Evolutionary conservation across 92 coral and sea anemone species (phyloP).

Genomic region (Isaurus tuberculatus): DNA sequence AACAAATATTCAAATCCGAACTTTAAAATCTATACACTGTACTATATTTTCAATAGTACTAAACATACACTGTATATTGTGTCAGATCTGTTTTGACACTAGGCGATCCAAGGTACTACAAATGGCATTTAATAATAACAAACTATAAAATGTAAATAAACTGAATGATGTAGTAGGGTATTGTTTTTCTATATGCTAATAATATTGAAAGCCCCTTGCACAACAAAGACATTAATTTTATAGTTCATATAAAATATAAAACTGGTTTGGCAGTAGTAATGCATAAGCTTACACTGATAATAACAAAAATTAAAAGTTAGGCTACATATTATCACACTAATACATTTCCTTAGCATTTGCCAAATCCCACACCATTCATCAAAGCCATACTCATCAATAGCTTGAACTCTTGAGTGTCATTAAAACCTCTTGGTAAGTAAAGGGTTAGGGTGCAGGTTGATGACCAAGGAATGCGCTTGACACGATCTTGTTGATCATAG

Average conservation of each 20-base stretch:
- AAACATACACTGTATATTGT: neutral
- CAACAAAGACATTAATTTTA: conserved; percentile 17
- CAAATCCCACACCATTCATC: conserved; percentile 26
- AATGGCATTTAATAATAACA: conserved; percentile 12
- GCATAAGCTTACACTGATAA: conserved; percentile 24
- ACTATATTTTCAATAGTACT: neutral
- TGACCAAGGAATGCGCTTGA: conserved; percentile 43
- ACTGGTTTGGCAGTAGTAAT: conserved; percentile 25
- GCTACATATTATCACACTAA: conserved; percentile 27
- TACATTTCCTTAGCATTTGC: conserved; percentile 19
- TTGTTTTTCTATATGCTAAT: neutral
- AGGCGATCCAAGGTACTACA: conserved; percentile 14
- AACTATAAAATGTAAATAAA: conserved; percentile 11
- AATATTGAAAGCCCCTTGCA: neutral
- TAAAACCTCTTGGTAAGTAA: conserved; percentile 31
- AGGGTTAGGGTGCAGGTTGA: conserved; percentile 44
- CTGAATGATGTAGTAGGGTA: neutral
- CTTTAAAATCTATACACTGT: neutral
- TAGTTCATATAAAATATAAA: conserved; percentile 7
- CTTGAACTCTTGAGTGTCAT: conserved; percentile 41
- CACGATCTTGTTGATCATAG: conserved; percentile 21
- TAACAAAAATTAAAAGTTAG: conserved; percentile 20
- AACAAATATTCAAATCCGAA: neutral
- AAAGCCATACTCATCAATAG: conserved; percentile 6
- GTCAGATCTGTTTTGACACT: conserved; percentile 17